Percentiles rank a stretch among this genome's conserved stretches.
Conservation (phyloP, 1,140 invertebrate genomes). For the Ridgeia piscesae region DNA sequence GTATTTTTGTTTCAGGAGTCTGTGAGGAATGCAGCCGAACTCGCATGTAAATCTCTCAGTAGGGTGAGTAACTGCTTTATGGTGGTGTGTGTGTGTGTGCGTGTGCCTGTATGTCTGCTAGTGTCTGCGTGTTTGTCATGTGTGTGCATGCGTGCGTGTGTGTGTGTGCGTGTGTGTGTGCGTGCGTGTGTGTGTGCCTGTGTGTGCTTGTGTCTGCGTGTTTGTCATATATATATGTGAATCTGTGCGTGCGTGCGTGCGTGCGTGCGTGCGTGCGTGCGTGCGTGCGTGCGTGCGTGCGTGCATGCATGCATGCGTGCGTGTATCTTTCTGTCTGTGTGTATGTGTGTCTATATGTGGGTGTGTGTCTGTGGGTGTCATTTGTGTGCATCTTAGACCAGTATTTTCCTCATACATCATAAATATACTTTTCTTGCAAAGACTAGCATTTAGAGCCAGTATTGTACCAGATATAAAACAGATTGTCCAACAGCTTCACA, state of each 20-base stretch:
- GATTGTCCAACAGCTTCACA: no score
- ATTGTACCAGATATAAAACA: no score
- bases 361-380: no score
- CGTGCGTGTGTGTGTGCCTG: not conserved
- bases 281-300: not conserved
- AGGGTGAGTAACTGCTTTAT: constrained; percentile 64
- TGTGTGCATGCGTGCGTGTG: not conserved
- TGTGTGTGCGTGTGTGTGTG: not conserved
- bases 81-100: not conserved
- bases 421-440: no score
- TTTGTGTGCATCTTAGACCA: no score
- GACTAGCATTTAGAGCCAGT: no score
- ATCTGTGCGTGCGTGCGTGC: not conserved
- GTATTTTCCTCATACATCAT: no score
- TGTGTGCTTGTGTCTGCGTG: not conserved
- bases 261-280: not conserved
- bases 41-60: constrained; percentile 75
- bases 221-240: no score
- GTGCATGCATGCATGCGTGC: no score
- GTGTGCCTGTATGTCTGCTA: not conserved
- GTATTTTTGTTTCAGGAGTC: constrained; percentile 46
- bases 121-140: no score
- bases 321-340: not conserved
- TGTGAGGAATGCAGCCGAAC: constrained; percentile 77
- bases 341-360: not conserved